Base-by-base conservation (phyloP, 2,888 invertebrate genomes). In the Amiota minor region DNA sequence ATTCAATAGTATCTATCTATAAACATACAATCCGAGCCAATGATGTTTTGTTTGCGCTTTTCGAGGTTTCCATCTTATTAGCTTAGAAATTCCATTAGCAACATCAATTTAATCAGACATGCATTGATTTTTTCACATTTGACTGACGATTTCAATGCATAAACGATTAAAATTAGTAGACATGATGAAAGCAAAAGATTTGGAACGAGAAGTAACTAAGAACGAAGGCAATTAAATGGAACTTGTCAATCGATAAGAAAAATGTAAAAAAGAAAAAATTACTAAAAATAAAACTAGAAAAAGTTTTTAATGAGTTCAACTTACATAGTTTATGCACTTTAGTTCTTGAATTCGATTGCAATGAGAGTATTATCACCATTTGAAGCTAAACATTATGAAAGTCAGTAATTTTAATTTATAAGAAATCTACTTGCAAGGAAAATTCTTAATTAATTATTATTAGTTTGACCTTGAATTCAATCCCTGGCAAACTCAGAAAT, bases 121-220 rank as follows among this genome's bases (percentile, higher is more conserved):
- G 83, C 83, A 83, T 82, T 81, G 84, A 83, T 83, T 83, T 83
- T 84, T 85, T 83, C 73, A 85, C 83, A 83, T 80, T 72, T 82
- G 85, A 83, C 85, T 83, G 83, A 78, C 77, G 79, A 85, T 83
- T 83, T 83, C 83, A 83, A 83, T 83, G 83, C 85, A 83, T 83
- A 83, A 76, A 74, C 85, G 83, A 83, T 83, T 64, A 56, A 73
- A 53, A 23, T n/a, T 16, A 14, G 23, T 47, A 16, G 18, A 12
- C 47, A 9, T 67, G 23, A 47, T 9, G 9, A 49, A 18, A 12
- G 56, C n/a, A 23, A 10, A 35, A 2, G 35, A 35, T 35, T 35
- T 3, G 35, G 6, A 35, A 35, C 35, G 35, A 4, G 35, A 11
- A 67, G 35, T 23, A 35, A 70, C 59, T 56, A n/a, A 70, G 16